Conservation (phyloP, 2,113 vertebrate species). For the Tyto alba region DNA sequence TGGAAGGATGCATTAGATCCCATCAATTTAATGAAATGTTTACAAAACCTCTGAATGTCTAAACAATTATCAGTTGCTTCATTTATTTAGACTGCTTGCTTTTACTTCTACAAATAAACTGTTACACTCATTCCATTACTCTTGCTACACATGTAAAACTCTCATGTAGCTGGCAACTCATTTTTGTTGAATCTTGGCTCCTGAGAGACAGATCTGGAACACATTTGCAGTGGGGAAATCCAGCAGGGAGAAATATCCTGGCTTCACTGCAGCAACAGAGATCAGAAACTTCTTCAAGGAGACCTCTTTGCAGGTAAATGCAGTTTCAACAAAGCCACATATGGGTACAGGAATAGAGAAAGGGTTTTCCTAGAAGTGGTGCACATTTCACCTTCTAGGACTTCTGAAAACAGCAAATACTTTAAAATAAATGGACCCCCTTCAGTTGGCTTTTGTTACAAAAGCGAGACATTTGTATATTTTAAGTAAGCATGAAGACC, state of each 20-base stretch:
- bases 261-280: background rate
- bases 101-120: constrained; percentile 48
- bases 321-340: background rate
- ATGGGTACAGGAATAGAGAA: background rate
- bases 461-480: background rate
- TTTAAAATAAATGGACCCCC: background rate
- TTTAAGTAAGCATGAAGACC: background rate
- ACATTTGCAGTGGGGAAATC: background rate
- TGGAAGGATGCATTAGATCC: background rate
- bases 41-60: constrained; percentile 19
- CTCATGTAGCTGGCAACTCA: background rate
- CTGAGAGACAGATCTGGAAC: background rate
- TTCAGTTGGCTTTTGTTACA: background rate
- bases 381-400: background rate
- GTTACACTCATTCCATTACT: constrained; percentile 3
- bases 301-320: background rate
- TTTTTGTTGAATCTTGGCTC: constrained; percentile 9
- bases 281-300: background rate
- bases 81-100: constrained; percentile 46
- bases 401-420: background rate
- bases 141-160: background rate
- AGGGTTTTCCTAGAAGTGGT: background rate
- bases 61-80: constrained; percentile 43
- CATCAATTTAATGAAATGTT: constrained; percentile 29
- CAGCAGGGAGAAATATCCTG: background rate